Evolutionary conservation across 2,113 vertebrate genomes (phyloP), one percentile per base, ranked within the genome.

Genomic region (Prunella fulvescens): DNA sequence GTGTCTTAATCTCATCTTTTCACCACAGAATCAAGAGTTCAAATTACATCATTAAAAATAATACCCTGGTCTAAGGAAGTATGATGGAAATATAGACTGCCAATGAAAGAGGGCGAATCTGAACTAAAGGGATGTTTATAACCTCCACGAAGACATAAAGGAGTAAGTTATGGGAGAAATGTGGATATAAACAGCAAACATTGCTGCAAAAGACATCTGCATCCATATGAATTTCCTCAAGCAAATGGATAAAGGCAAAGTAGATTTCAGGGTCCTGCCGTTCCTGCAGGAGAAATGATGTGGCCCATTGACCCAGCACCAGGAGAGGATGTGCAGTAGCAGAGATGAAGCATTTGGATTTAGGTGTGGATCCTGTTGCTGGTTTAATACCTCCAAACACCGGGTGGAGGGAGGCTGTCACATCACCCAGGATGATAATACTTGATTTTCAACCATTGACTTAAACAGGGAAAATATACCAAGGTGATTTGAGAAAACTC

Each of bases 1-100:
- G 39, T 72, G 51, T 89, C 90, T 96, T 96, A 91, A 92, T 88
- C 67, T 92, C 60, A 83, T 89, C 86, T 95, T 92, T 91, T 85
- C 71, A 79, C 11, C 35, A 48, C 71, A 90, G 81, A 96, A 96
- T 77, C 53, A 51, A 53, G 69, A 96, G 81, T 96, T 97, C 93
- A 92, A 81, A 94, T 88, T 78, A 84, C 93, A 93, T 71, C 78
- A 82, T 86, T 86, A 73, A 93, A 95, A 91, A 86, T 93, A 95
- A 94, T 89, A 86, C 51, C 48, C 78, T 64, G 65, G 33, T 93
- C 91, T 50, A 71, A 3, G 3, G 80, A 94, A 58, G 35, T 39
- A 84, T 37, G 57, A 26, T 29, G 67, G 86, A 58, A 73, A 88
- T 58, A 88, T 0, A 83, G 60, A 64, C 22, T 92, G 80, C 60